These are phyloP conservation scores for Meloe dianella DNA, from an alignment of 2,888 invertebrate species.

Conservation along the genomic window DNA sequence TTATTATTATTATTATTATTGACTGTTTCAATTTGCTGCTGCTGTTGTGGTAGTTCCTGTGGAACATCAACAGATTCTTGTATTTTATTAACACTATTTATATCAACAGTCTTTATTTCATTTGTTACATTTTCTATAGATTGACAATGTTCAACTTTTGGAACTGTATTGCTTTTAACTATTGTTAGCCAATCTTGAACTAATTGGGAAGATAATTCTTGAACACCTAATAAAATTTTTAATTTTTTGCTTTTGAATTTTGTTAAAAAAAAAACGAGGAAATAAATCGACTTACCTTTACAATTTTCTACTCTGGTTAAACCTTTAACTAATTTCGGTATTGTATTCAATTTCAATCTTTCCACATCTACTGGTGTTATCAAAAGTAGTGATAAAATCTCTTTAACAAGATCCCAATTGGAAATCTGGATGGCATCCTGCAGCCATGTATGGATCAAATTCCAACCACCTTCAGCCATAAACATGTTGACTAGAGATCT, in stretches of 20 bases:
- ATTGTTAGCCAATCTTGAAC: constrained; percentile 91
- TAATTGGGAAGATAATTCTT: constrained; percentile 77
- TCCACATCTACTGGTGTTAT: constrained; percentile 91
- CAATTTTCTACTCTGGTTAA: constrained; percentile 82
- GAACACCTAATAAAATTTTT: constrained; percentile 68
- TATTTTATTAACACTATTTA: constrained; percentile 7
- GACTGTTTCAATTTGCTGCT: background rate
- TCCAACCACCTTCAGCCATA: constrained; percentile 92
- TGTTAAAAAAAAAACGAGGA: background rate
- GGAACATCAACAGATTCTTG: background rate
- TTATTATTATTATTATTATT: too few relatives aligned
- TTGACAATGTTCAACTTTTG: constrained; percentile 28
- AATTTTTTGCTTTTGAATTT: background rate
- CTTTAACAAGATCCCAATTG: constrained; percentile 87
- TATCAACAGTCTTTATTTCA: constrained; percentile 19
- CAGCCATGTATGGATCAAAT: constrained; percentile 87
- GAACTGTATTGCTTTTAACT: constrained; percentile 73
- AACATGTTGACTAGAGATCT: constrained; percentile 84
- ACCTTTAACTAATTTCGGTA: constrained; percentile 90
- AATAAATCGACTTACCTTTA: constrained; percentile 69
- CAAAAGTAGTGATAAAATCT: constrained; percentile 83
- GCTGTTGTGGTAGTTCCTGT: background rate
- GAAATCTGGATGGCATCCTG: constrained; percentile 82
- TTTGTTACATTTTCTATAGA: constrained; percentile 17
- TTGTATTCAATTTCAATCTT: constrained; percentile 87